Base-by-base conservation (phyloP, 2,113 vertebrate genomes). In the Pelmatolapia mariae region DNA sequence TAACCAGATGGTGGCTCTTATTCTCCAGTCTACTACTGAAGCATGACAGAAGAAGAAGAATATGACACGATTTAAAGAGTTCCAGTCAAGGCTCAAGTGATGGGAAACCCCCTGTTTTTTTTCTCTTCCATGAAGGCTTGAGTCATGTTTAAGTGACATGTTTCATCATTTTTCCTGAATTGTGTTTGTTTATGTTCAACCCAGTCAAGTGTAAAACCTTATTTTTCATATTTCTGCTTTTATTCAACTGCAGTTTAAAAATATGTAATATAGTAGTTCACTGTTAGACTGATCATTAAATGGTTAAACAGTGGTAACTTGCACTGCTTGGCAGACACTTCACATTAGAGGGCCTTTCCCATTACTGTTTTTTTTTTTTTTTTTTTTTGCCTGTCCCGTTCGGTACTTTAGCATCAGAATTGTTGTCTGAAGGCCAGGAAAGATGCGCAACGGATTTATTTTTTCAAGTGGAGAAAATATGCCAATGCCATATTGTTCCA, bases 371-470 rank as follows among this genome's bases (percentile, higher is more conserved):
- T 26, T 61, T 33, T 61, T 31, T 43, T 7, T 56, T 31, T 61
- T 61, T 31, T 8, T 61, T 18, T 61, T 33, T 33, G 26, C 26
- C 15, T 61, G 15, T 31, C 15, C 15, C 31, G 29, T 61, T 61
- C 3, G 2, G 3, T 61, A 0, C 26, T 61, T 61, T 61, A 61
- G 26, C 57, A 3, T 31, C 57, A 61, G 15, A 61, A 61, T 61
- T 0, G 57, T 61, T 6, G 57, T 61, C 15, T 31, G 15, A 61
- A 61, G 57, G 26, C 26, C 57, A 31, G 26, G 0, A 61, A 31
- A 31, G 57, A 31, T 61, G 57, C 0, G 0, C 26, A 61, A 4
- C 0, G 1, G 57, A 59, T 5, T 59, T 15, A 59, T 59, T 31
- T 1, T 59, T 31, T 59, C 26, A 61, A 61, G 57, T 61, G 26